A percentile compares a stretch with the other conserved stretches of the same genome.
Evolutionary conservation across 2,888 invertebrate species (phyloP).

Genomic region (Tetanocera ferruginea): DNA sequence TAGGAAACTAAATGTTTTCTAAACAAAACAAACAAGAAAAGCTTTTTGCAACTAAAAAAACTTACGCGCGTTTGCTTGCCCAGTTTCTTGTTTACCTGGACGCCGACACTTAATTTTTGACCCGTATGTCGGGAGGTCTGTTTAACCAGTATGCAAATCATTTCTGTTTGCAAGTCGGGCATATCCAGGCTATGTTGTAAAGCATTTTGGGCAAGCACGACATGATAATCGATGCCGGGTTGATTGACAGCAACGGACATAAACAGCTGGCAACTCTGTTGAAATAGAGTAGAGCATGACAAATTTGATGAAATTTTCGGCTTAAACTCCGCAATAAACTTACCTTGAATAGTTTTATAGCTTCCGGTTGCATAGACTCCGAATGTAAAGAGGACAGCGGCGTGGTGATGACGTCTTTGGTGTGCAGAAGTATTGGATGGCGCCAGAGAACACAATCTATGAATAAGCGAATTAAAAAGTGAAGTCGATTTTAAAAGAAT

Average conservation of each 20-base stretch:
- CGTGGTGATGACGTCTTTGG: conserved; percentile 90
- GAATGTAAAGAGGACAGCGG: conserved; percentile 92
- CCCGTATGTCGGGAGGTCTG: conserved; percentile 92
- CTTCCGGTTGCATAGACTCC: conserved; percentile 89
- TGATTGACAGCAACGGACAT: conserved; percentile 96
- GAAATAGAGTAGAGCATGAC: conserved; percentile 35
- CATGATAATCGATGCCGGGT: conserved; percentile 97
- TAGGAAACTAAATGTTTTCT: conserved; percentile 62
- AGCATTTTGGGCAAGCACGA: conserved; percentile 96
- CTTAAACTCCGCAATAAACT: not conserved
- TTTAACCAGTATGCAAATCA: conserved; percentile 90
- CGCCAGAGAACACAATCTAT: conserved; percentile 91
- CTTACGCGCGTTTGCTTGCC: conserved; percentile 77
- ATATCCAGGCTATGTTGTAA: conserved; percentile 92
- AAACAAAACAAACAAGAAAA: conserved; percentile 17
- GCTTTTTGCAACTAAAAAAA: conserved; percentile 71
- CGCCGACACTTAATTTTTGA: conserved; percentile 84
- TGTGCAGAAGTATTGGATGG: conserved; percentile 90
- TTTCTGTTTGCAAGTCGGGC: conserved; percentile 92
- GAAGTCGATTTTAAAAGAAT: too few species aligned
- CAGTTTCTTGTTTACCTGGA: conserved; percentile 85
- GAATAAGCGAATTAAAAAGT: conserved; percentile 44
- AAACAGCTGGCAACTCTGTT: conserved; percentile 92
- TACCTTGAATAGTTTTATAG: conserved; percentile 94
- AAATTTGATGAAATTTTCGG: not conserved